Percentiles rank a stretch among this genome's conserved stretches.
Conservation (phyloP, 2,888 invertebrate species). For the Epistrophella euchroma region DNA sequence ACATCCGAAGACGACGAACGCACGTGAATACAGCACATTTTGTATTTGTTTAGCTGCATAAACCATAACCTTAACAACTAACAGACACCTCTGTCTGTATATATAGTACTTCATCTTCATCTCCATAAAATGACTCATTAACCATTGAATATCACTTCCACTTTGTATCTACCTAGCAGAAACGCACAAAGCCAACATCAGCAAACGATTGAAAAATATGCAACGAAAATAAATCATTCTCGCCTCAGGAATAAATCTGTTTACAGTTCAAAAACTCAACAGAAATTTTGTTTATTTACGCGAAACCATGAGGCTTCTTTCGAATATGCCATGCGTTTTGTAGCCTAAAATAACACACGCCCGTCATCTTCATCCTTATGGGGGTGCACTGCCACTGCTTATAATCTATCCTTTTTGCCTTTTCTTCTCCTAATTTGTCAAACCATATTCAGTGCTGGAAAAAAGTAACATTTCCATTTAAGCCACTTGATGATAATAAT, state of each 20-base stretch:
- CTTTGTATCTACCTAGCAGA: background rate
- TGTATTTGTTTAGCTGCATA: slow-evolving; percentile 61
- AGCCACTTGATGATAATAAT: slow-evolving; percentile 70
- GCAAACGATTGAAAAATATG: slow-evolving; percentile 49
- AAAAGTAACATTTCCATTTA: slow-evolving; percentile 64
- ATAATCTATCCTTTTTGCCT: slow-evolving; percentile 60
- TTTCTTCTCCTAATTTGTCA: slow-evolving; percentile 75
- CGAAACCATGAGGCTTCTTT: slow-evolving; percentile 60
- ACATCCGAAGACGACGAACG: background rate
- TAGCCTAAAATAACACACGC: slow-evolving; percentile 73
- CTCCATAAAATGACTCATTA: slow-evolving; percentile 69
- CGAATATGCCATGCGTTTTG: slow-evolving; percentile 26
- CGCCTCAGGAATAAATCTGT: slow-evolving; percentile 40
- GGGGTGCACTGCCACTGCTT: slow-evolving; percentile 9
- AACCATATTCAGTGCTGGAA: slow-evolving; percentile 4
- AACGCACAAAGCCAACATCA: slow-evolving; percentile 8
- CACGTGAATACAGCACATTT: background rate
- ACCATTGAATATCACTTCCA: slow-evolving; percentile 58
- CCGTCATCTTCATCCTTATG: slow-evolving; percentile 30
- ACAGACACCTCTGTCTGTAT: slow-evolving; percentile 45
- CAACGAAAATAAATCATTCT: slow-evolving; percentile 72
- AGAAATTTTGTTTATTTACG: slow-evolving; percentile 67
- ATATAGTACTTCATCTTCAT: slow-evolving; percentile 33
- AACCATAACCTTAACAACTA: slow-evolving; percentile 70
- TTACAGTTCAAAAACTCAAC: slow-evolving; percentile 61